Base-by-base conservation (phyloP, 2,113 vertebrate species). In the Lasiurus borealis region DNA sequence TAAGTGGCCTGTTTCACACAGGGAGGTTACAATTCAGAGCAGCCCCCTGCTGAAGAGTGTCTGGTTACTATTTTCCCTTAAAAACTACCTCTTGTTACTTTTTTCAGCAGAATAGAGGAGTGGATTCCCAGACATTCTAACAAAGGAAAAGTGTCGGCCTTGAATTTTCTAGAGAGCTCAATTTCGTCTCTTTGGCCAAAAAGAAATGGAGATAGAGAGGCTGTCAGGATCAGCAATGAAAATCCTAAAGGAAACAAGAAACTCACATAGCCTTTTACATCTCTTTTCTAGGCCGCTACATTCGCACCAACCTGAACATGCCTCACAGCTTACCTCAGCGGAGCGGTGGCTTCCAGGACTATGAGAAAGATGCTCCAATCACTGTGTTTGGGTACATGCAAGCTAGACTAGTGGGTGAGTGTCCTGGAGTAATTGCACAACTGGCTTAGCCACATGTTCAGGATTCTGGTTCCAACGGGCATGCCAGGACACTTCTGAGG, bases 291-390 rank as follows among this genome's bases (percentile, higher is more conserved):
- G 99, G 99, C 80, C 98, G 99, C 97, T 99, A 99, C 31, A 46
- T 99, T 82, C 99, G 99, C 76, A 99, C 99, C 57, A 99, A 99
- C 98, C 98, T 99, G 97, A 99, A 99, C 76, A 99, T 99, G 99
- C 99, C 99, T 92, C 97, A 98, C 57, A 99, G 97, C 82, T 98
- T 99, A 98, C 99, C 99, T 96, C 98, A 98, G 31, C 98, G 99
- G 85, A 99, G 98, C 0, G 99, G 99, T 0, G 99, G 99, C 0
- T 99, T 99, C 98, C 98, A 99, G 94, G 99, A 99, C 72, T 99
- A 99, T 0, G 99, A 99, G 15, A 99, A 99, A 68, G 99, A 99
- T 0, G 99, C 99, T 34, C 99, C 99, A 0, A 99, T 99, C 98
- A 99, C 99, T 0, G 99, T 99, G 98, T 99, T 99, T 96, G 99